phyloP scores from a whole-genome alignment of 2,888 invertebrate species.

The Idaea straminata region DNA sequence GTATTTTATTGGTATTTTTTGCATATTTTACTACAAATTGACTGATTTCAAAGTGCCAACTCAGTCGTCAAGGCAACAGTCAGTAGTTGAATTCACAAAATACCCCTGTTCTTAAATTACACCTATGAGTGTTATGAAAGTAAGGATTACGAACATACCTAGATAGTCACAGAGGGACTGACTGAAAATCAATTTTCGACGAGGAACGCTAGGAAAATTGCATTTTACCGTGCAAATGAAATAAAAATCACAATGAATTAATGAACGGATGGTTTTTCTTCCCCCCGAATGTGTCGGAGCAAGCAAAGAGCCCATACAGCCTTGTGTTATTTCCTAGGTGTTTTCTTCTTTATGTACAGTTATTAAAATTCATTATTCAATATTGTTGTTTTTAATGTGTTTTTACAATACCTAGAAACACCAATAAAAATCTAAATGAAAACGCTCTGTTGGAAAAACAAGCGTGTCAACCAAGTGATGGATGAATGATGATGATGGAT shows the following conservation, averaged over 20 bases:
- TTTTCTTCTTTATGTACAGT: too few species aligned
- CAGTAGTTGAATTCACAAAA: background rate
- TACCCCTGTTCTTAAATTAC: background rate
- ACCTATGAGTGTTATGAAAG: background rate
- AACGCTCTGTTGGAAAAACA: too few species aligned
- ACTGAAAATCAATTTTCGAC: background rate
- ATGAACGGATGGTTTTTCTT: too few species aligned
- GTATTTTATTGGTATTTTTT: background rate
- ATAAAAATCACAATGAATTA: background rate
- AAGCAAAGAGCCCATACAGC: too few species aligned
- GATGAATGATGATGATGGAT: too few species aligned
- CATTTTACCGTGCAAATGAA: background rate
- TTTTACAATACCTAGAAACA: too few species aligned
- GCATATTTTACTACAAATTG: background rate
- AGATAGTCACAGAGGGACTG: background rate
- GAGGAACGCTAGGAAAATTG: background rate
- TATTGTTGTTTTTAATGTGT: too few species aligned
- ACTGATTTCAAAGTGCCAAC: conserved; percentile 10
- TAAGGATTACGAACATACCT: background rate
- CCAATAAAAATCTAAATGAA: too few species aligned
- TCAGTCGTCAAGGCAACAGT: conserved; percentile 17
- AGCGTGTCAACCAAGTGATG: too few species aligned
- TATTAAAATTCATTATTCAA: too few species aligned
- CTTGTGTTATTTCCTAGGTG: too few species aligned
- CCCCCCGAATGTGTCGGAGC: too few species aligned